phyloP scores from a whole-genome alignment of 92 coral and sea anemone species.

The Parazoanthus darwini region DNA sequence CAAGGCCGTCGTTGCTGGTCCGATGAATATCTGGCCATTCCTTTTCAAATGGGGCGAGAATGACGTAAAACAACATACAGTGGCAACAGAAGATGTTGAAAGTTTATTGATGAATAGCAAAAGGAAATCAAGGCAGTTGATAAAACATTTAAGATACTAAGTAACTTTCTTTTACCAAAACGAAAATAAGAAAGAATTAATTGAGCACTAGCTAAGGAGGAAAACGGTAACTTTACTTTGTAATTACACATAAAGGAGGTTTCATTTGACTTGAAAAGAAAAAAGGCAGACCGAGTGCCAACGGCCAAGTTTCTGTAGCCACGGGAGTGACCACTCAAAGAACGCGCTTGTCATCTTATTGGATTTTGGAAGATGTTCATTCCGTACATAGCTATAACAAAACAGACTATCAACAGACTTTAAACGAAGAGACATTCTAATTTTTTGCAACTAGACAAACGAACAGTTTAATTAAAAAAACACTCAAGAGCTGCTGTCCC shows the following conservation, averaged over 20 bases:
- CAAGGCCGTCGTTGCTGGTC: neutral
- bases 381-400: too few species aligned
- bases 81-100: neutral
- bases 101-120: neutral
- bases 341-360: too few species aligned
- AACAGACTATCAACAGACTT: too few species aligned
- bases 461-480: too few species aligned
- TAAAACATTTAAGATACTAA: neutral
- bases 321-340: too few species aligned
- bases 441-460: too few species aligned
- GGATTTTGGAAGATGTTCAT: too few species aligned
- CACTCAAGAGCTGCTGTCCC: too few species aligned
- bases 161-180: neutral
- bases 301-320: too few species aligned
- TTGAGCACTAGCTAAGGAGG: neutral
- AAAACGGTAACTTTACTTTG: neutral
- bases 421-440: too few species aligned
- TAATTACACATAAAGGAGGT: neutral
- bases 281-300: too few species aligned
- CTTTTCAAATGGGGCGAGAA: neutral
- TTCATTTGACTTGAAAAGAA: too few species aligned
- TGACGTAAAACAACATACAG: neutral
- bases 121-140: neutral
- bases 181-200: neutral
- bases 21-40: conserved; percentile 30